Evolutionary conservation across 2,888 invertebrate genomes (phyloP).

Genomic region (Agelastica alni): DNA sequence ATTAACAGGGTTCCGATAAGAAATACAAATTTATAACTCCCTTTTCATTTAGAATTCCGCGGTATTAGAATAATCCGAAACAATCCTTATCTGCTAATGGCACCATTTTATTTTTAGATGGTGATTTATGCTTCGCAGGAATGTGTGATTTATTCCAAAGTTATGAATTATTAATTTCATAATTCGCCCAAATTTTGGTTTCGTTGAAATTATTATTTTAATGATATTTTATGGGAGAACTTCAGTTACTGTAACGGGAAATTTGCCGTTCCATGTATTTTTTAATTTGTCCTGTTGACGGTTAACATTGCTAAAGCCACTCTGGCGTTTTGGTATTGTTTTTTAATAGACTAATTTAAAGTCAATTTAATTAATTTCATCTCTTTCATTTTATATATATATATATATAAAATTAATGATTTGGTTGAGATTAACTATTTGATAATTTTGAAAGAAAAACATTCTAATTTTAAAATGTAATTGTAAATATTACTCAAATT

Average conservation of each 20-base stretch:
- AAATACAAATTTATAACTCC: slow-evolving; percentile 41
- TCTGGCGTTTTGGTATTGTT: no score
- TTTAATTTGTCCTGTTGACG: not conserved
- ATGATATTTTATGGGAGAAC: not conserved
- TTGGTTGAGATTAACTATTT: no score
- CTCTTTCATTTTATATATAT: no score
- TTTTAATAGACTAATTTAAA: no score
- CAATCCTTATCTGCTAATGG: slow-evolving; percentile 37
- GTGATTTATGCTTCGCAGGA: slow-evolving; percentile 15
- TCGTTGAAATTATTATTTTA: not conserved
- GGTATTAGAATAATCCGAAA: slow-evolving; percentile 40
- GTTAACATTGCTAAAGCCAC: no score
- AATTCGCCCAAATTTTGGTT: slow-evolving; percentile 16
- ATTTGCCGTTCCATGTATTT: no score
- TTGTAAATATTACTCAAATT: no score
- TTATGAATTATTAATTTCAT: slow-evolving; percentile 38
- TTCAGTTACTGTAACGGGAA: not conserved
- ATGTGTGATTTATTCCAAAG: slow-evolving; percentile 34
- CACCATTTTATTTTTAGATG: slow-evolving; percentile 36
- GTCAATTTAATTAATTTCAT: no score
- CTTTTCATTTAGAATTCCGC: slow-evolving; percentile 30
- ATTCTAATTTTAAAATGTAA: no score
- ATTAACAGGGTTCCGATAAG: slow-evolving; percentile 38
- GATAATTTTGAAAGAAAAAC: no score
- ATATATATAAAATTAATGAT: no score